Evolutionary conservation across 2,797 vertebrate genomes (phyloP), one percentile per base, ranked within the genome.

Genomic region (Amniataba percoides): DNA sequence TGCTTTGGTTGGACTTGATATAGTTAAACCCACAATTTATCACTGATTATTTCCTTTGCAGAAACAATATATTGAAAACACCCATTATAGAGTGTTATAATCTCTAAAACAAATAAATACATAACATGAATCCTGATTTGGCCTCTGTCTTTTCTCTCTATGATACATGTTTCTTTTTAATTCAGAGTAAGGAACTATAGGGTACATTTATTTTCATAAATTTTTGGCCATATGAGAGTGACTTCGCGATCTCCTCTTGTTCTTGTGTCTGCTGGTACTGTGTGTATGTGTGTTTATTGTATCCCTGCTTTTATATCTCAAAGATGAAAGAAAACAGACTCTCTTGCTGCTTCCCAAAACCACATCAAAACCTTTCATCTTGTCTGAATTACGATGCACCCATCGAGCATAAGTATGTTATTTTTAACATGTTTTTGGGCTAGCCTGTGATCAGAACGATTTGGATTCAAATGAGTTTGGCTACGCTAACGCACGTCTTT

Each of bases 291-390:
- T 78, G 19, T 82, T 63, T 78, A 63, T 75, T 80, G 45, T 76
- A 48, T 80, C 34, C 39, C 27, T 64, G 60, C 63, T 66, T 83
- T 72, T 55, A 58, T 67, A 77, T 78, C 70, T 49, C 42, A 18
- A 13, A 82, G 81, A 89, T 79, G 73, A 90, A 87, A 85, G 75
- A 67, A 73, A 71, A 52, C 77, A 23, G 31, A 23, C n/a, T 59
- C 55, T 59, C 67, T 73, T 2, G 31, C 57, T 73, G 67, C 65
- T 52, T 82, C 67, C 45, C 67, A 27, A 63, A 87, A 81, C 65
- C 68, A 61, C 74, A 85, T 75, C 76, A 60, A 64, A 86, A 64
- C 63, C 84, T 89, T 88, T 89, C 75, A 82, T 91, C 85, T 86
- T 0, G 6, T 58, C 69, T 48, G 51, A 81, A 81, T 83, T 78